Evolutionary conservation across 1,140 invertebrate genomes (phyloP), one percentile per base, ranked within the genome.

Genomic region (Ceratosolen solmsi): DNA sequence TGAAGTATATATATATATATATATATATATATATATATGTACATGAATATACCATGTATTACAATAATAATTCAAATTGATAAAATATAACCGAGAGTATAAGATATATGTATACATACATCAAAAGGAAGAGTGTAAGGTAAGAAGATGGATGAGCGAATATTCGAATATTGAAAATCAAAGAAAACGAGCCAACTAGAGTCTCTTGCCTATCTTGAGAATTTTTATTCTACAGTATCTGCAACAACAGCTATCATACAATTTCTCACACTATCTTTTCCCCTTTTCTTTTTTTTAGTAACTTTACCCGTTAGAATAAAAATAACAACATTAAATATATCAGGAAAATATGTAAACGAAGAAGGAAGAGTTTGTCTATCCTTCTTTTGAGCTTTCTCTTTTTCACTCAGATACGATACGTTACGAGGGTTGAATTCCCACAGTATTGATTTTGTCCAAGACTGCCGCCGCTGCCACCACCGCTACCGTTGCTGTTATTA

Each of bases 401-500:
- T 51, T 25, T 27, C 15, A 27, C 25, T 41, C 46, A 4, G 1
- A 56, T 80, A 76, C 74, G 46, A 71, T n/a, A n/a, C 85, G 17
- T n/a, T 88, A 86, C 86, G 49, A 1, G 30, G 56, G 46, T 30
- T 38, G 88, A 88, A 88, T 90, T 87, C 86, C 90, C 90, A 89
- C 90, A 92, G 91, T 91, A 91, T 92, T 91, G 91, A 91, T 92
- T 91, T 92, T 91, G 91, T 91, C 91, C 91, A 91, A 91, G 90
- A 92, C 90, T 90, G 90, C 88, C 76, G 83, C 86, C 84, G 87
- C 84, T 83, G 84, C 79, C 84, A n/a, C n/a, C 20, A 27, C 36
- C 77, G 77, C 79, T 86, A 84, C 84, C 86, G 83, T 84, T 46
- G 33, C 17, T 85, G 85, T 85, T 82, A 85, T 85, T 87, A 87